phyloP scores from a whole-genome alignment of 2,113 vertebrate species.

The Himantopus leucocephalus region DNA sequence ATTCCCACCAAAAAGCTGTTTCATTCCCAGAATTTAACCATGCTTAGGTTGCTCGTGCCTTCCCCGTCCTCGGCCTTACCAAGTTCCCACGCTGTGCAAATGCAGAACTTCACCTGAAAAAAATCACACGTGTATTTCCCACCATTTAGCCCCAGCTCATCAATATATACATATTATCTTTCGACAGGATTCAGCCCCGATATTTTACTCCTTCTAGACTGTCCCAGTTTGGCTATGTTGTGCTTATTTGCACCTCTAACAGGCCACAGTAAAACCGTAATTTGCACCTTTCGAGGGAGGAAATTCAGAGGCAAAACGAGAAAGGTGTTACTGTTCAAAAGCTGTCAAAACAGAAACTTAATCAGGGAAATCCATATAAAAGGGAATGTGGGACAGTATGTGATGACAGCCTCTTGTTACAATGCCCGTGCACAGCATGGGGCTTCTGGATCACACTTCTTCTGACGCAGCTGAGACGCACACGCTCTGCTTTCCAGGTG shows the following conservation, averaged over 20 bases:
- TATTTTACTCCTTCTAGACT: slow-evolving; percentile 21
- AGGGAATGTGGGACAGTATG: not conserved
- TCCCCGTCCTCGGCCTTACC: not conserved
- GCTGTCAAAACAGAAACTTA: slow-evolving; percentile 67
- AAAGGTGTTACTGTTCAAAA: slow-evolving; percentile 66
- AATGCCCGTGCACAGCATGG: slow-evolving; percentile 28
- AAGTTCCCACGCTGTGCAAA: slow-evolving; percentile 36
- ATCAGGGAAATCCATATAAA: slow-evolving; percentile 42
- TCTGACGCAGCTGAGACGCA: slow-evolving; percentile 19
- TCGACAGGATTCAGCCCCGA: not conserved
- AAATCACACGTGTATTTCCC: slow-evolving; percentile 45
- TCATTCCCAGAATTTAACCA: not conserved
- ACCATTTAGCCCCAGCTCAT: not conserved
- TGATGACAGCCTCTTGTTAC: slow-evolving; percentile 55
- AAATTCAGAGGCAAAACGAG: slow-evolving; percentile 53
- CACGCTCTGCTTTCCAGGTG: slow-evolving; percentile 35
- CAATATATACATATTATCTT: not conserved
- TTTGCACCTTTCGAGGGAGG: slow-evolving; percentile 66
- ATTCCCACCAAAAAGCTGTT: not conserved
- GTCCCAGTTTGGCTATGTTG: slow-evolving; percentile 24
- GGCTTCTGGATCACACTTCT: slow-evolving; percentile 43
- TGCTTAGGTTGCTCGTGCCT: not conserved
- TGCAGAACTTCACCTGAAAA: slow-evolving; percentile 35
- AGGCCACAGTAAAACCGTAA: slow-evolving; percentile 55
- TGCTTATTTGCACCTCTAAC: slow-evolving; percentile 70